A percentile compares a stretch with the other conserved stretches of the same genome.
Conservation (phyloP, 2,113 vertebrate species). For the Rhinogobius similis region DNA sequence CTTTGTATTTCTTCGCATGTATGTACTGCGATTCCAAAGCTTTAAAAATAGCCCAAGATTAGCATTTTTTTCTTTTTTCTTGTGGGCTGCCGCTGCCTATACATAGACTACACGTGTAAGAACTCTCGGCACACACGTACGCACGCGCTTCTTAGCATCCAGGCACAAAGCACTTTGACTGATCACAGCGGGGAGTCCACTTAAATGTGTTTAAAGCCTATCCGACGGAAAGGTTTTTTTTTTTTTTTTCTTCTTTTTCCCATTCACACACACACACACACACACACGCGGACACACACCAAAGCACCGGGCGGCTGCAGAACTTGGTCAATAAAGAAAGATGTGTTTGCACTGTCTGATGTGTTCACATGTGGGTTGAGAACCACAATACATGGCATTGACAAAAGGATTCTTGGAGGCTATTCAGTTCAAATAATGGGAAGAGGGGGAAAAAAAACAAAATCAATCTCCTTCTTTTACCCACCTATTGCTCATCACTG, state of each 20-base stretch:
- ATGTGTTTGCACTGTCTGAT: background rate
- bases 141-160: constrained; percentile 13
- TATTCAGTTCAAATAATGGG: background rate
- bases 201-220: constrained; percentile 11
- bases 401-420: background rate
- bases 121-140: background rate
- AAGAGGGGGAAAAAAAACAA: background rate
- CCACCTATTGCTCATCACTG: background rate
- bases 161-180: constrained; percentile 17
- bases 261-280: background rate
- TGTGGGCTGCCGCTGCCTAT: background rate
- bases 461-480: background rate
- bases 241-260: background rate
- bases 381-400: background rate
- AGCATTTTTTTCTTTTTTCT: constrained; percentile 11
- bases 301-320: background rate
- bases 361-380: background rate
- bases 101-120: constrained; percentile 1
- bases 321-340: background rate
- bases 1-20: background rate
- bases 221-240: background rate
- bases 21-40: background rate
- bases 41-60: background rate
- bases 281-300: too few species aligned
- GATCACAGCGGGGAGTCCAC: constrained; percentile 12